Conservation (phyloP, 2,888 invertebrate genomes). For the Lepidochitona cinerea region DNA sequence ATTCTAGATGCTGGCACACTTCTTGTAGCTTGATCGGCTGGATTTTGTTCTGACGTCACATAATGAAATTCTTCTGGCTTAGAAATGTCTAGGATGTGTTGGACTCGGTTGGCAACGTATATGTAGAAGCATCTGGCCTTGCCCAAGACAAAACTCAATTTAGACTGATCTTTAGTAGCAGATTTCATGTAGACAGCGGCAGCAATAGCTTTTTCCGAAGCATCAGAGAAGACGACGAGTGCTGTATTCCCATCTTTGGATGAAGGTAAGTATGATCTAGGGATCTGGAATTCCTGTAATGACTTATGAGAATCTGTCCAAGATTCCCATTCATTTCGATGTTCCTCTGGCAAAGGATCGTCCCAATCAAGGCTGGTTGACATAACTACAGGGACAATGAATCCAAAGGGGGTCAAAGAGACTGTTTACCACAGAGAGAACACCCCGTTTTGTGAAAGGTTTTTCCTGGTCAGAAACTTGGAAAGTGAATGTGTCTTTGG, state of each 20-base stretch:
- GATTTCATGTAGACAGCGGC: no score
- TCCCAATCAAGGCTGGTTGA: constrained; percentile 11
- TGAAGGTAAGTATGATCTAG: no score
- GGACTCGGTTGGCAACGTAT: no score
- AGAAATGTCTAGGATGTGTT: no score
- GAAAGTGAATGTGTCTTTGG: neutral
- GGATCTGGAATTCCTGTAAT: no score
- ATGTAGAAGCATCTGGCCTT: no score
- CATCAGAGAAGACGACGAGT: no score
- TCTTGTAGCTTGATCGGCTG: constrained; percentile 6
- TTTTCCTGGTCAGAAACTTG: neutral
- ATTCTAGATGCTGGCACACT: neutral
- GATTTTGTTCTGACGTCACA: no score
- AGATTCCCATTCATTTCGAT: constrained; percentile 7
- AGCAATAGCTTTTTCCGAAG: no score
- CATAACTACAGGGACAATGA: constrained; percentile 17
- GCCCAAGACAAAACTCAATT: constrained; percentile 37
- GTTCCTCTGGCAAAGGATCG: constrained; percentile 12
- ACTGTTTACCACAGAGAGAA: constrained; percentile 21
- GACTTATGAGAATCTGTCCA: constrained; percentile 15
- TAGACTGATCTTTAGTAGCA: no score
- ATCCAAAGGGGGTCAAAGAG: constrained; percentile 21
- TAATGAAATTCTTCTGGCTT: no score
- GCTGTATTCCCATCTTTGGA: no score
- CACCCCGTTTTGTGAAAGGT: constrained; percentile 18